Evolutionary conservation across 2,113 vertebrate genomes (phyloP).

Genomic region (Oenanthe melanoleuca): DNA sequence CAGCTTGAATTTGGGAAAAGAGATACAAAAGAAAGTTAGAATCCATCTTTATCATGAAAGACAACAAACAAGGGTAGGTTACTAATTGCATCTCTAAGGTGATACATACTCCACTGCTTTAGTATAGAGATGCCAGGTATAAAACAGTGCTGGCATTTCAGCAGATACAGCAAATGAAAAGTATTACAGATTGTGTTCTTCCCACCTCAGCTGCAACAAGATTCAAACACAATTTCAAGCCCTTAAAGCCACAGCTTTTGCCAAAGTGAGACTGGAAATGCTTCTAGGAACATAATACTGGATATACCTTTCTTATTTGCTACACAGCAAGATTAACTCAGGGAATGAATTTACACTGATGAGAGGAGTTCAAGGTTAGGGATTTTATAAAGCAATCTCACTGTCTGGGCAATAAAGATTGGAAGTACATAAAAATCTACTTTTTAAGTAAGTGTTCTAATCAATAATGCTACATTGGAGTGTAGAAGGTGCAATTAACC

Average conservation of each 20-base stretch:
- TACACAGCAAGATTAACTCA: not conserved
- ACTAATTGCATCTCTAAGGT: not conserved
- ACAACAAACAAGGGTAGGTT: not conserved
- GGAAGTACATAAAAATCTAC: not conserved
- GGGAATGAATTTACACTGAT: not conserved
- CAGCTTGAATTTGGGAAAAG: not conserved
- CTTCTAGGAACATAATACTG: not conserved
- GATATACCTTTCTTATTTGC: too few relatives aligned
- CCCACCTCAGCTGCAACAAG: not conserved
- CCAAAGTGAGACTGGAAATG: not conserved
- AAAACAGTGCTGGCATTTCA: not conserved
- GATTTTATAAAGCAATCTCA: not conserved
- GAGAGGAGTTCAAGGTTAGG: not conserved
- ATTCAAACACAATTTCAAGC: not conserved
- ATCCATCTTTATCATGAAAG: not conserved
- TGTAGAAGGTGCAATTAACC: not conserved
- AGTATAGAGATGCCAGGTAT: not conserved
- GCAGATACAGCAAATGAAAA: not conserved
- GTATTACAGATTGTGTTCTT: not conserved
- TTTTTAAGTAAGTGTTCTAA: not conserved
- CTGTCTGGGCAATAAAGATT: not conserved
- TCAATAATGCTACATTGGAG: not conserved
- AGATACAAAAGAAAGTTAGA: not conserved
- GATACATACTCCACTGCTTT: not conserved
- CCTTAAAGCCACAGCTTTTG: not conserved